Evolutionary conservation across 2,797 vertebrate genomes (phyloP).

Genomic region (Lacerta viridis): DNA sequence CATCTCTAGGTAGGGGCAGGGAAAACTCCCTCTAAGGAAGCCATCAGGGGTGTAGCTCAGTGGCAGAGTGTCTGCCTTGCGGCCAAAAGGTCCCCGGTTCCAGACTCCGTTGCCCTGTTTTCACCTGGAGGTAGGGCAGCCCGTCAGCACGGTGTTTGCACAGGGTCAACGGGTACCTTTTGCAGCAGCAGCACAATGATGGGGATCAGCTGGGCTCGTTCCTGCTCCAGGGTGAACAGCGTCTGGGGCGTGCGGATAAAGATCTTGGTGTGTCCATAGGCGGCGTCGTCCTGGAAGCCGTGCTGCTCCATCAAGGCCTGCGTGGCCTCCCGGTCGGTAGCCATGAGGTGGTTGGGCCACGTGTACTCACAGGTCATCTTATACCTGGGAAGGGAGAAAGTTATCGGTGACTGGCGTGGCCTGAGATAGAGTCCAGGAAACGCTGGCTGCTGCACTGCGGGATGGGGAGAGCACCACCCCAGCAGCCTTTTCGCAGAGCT

Average conservation of each 20-base stretch:
- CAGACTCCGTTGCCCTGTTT: too few relatives aligned
- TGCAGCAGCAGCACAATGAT: slow-evolving; percentile 94
- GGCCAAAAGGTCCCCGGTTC: too few relatives aligned
- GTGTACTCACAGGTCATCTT: slow-evolving; percentile 98
- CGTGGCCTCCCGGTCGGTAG: slow-evolving; percentile 86
- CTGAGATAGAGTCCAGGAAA: not conserved
- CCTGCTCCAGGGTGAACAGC: slow-evolving; percentile 89
- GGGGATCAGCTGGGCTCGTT: slow-evolving; percentile 88
- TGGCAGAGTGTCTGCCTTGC: too few relatives aligned
- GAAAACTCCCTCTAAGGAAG: too few relatives aligned
- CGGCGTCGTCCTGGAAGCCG: slow-evolving; percentile 89
- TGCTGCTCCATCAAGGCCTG: slow-evolving; percentile 89
- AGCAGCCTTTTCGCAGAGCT: not conserved
- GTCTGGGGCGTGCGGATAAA: slow-evolving; percentile 91
- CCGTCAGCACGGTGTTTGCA: too few relatives aligned
- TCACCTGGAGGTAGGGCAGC: too few relatives aligned
- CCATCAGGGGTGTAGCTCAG: too few relatives aligned
- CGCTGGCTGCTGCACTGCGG: not conserved
- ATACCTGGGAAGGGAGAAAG: slow-evolving; percentile 79
- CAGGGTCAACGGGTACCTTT: slow-evolving; percentile 82
- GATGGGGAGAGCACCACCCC: not conserved
- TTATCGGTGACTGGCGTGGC: not conserved
- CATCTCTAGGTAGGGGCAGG: too few relatives aligned
- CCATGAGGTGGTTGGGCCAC: slow-evolving; percentile 95
- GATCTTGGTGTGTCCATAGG: slow-evolving; percentile 90